These are phyloP conservation scores for Bombus picipes DNA, from an alignment of 1,140 invertebrate species.

Conservation along the genomic window DNA sequence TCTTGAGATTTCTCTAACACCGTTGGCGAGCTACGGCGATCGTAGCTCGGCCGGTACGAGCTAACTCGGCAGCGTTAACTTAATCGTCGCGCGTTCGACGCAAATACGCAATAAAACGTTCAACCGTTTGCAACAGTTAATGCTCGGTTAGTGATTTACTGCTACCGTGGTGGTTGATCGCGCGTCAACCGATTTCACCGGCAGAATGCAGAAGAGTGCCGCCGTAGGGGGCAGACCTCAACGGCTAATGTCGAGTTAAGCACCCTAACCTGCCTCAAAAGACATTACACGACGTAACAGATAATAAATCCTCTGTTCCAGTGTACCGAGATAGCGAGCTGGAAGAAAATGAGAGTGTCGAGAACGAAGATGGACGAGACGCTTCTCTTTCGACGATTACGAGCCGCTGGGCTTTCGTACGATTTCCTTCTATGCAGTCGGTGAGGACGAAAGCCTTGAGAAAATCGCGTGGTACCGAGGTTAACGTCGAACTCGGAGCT, in stretches of 20 bases:
- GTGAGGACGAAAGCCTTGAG: not conserved
- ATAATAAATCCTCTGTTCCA: conserved; percentile 68
- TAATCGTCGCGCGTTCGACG: conserved; percentile 4
- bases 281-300: conserved; percentile 59
- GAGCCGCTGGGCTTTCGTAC: not conserved
- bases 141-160: conserved; percentile 51
- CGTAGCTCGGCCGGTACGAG: not conserved
- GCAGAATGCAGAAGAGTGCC: conserved; percentile 25
- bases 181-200: conserved; percentile 51
- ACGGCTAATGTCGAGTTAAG: conserved; percentile 65
- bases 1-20: conserved; percentile 16
- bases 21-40: not conserved
- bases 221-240: conserved; percentile 27
- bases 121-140: conserved; percentile 38
- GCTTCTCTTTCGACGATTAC: conserved; percentile 31
- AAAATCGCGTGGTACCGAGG: not conserved
- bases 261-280: conserved; percentile 71
- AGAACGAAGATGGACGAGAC: conserved; percentile 19
- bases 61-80: not conserved
- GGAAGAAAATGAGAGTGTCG: conserved; percentile 30
- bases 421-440: not conserved
- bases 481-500: not conserved
- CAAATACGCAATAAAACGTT: conserved; percentile 37
- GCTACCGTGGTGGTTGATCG: conserved; percentile 37
- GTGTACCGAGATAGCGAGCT: conserved; percentile 16